Evolutionary conservation across 2,113 vertebrate genomes (phyloP), one percentile per base, ranked within the genome.

Genomic region (Ophthalmolycus amberensis): DNA sequence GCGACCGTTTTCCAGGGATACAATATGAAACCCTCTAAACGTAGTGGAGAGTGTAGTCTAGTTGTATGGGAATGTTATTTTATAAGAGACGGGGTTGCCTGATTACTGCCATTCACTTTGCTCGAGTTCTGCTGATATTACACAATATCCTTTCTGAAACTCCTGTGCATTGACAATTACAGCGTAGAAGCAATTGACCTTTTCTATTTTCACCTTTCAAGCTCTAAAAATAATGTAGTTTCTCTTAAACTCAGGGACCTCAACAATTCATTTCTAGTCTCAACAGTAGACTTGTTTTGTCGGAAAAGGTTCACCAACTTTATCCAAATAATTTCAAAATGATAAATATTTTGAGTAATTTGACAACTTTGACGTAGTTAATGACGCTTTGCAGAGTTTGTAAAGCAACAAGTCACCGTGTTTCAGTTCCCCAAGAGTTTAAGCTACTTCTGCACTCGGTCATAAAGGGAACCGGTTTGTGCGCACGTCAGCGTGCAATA

Each of bases 151-250:
- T 46, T 22, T 64, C 46, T 14, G 18, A 32, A 63, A 18, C 14
- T 46, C 44, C 38, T 27, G 29, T 38, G 18, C n/a, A 48, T 40
- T 6, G 48, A 59, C 60, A 56, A 2, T 38, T 48, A 38, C 59
- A 20, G 7, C 6, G 16, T 15, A 40, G 42, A 48, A 59, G 38
- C 62, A 67, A 20, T 77, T 66, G 12, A 34, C 46, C 29, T 60
- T 72, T 71, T 66, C 52, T 32, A 65, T 70, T 65, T 54, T 32
- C 40, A 48, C 42, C 52, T 50, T 65, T 71, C 44, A 66, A 76
- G 58, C 66, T 46, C 6, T 42, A 42, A 42, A 48, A 18, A 18
- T 1, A 48, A 18, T 18, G 25, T 14, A 44, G 42, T 48, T 73
- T 59, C 27, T 25, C 60, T 20, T 48, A 34, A n/a, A 46, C 27